Evolutionary conservation across 2,113 vertebrate species (phyloP), one percentile per base, ranked within the genome.

Genomic region (Polypterus bichir): DNA sequence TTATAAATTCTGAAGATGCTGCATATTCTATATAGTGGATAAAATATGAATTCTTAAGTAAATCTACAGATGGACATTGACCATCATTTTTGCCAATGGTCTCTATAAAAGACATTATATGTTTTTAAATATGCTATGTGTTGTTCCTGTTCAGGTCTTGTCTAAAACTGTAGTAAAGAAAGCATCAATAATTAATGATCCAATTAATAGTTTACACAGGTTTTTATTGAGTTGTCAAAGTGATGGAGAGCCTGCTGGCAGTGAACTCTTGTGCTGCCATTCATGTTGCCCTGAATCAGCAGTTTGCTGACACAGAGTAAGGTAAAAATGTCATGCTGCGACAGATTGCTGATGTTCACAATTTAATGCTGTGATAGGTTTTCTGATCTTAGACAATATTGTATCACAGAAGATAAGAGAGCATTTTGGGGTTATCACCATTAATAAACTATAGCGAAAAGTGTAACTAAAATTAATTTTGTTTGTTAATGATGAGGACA

Each of bases 191-290:
- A 89, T 87, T 89, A 88, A 87, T 87, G 85, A 85, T 79, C 78
- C 84, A 87, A 88, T 91, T 90, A 88, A 83, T 83, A 79, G 77
- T 86, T 88, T 88, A 86, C 84, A 87, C 77, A 80, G 77, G 68
- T 82, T 87, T 91, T 87, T 87, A 86, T 86, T 89, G 82, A 81
- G 73, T 75, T 87, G 84, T 86, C 84, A 89, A 79, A 83, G 80
- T 88, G 88, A 91, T 86, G 79, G 82, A 89, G 79, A 81, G 70
- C 71, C 72, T 68, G 75, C 72, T 67, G 57, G 45, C 67, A 62
- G 70, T 78, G 68, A 64, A 73, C 71, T 75, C 78, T 59, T 47
- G 44, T 73, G 44, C 70, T 71, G 76, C 69, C 66, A 65, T 69
- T 74, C 54, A 54, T 74, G 70, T 69, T 58, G 44, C 60, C 77